Base-by-base conservation (phyloP, 2,113 vertebrate species). In the Martes martes region DNA sequence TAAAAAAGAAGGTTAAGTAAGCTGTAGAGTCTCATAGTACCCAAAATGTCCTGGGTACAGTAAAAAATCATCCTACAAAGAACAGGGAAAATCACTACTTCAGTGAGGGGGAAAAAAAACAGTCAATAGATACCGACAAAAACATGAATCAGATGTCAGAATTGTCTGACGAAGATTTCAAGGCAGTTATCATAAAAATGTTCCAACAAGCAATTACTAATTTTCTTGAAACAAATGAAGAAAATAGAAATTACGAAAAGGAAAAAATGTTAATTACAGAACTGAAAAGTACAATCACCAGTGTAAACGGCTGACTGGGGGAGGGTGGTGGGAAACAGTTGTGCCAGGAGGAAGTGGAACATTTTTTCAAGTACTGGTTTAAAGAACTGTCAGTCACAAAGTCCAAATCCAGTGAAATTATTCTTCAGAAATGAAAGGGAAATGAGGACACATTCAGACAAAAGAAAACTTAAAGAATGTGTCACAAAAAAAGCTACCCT, bases 181-280 rank as follows among this genome's bases (percentile, higher is more conserved):
- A 89, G 36, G 31, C 15, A 81, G 4, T 33, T 65, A n/a, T 67
- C 4, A 89, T 76, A 79, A 89, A 93, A 89, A 89, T 89, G 6
- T 19, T 83, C 42, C 23, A 73, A 28, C 15, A 89, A 61, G 1
- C 59, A 69, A 80, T 79, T 90, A 39, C 19, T 33, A 93, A 84
- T 90, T 79, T n/a, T 85, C 26, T 81, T 76, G 36, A 89, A 93
- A 92, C n/a, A 87, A 89, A 89, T 83, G 39, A 33, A 47, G 74
- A 50, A 89, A 95, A 85, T 39, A 94, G 14, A 69, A 55, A n/a
- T 86, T n/a, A 52, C 21, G 33, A 81, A 47, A 94, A 59, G 63
- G 7, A 78, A 85, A 24, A 93, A 92, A 65, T 82, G 39, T 36
- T 65, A 88, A 52, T 39, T 78, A 78, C 15, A 26, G 42, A 76